A percentile compares a stretch with the other conserved stretches of the same genome.
Conservation (phyloP, 1,140 invertebrate species). For the Delia radicum region DNA sequence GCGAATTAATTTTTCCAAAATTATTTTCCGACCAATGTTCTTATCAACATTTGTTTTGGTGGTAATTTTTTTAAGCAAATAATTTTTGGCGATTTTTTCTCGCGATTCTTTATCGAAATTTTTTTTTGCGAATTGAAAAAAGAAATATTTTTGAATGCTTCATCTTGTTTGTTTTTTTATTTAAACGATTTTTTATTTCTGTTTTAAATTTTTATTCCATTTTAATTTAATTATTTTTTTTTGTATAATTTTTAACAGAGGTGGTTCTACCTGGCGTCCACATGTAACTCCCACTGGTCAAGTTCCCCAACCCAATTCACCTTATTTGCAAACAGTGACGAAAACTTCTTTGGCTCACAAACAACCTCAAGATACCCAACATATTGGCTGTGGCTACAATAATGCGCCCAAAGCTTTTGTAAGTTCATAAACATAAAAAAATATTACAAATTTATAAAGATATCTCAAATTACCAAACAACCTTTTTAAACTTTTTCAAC, state of each 20-base stretch:
- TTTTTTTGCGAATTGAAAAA: too few relatives aligned
- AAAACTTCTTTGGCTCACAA: conserved; percentile 83
- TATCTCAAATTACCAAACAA: not conserved
- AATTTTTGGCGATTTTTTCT: too few relatives aligned
- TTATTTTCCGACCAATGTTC: too few relatives aligned
- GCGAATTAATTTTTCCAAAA: too few relatives aligned
- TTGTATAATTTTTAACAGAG: conserved; percentile 59
- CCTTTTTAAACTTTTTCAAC: not conserved
- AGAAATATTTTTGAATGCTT: not conserved
- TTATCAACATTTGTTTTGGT: too few relatives aligned
- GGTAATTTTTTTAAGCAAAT: too few relatives aligned
- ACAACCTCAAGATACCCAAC: conserved; percentile 65
- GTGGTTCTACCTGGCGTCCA: conserved; percentile 79
- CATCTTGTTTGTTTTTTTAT: conserved; percentile 11
- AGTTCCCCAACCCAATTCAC: conserved; percentile 62
- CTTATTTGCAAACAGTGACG: conserved; percentile 71
- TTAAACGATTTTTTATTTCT: too few relatives aligned
- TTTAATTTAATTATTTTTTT: not conserved
- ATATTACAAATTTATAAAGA: not conserved
- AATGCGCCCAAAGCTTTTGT: conserved; percentile 69
- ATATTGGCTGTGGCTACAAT: conserved; percentile 85
- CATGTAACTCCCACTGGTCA: conserved; percentile 70
- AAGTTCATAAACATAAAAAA: conserved; percentile 30
- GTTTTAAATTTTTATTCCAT: too few relatives aligned
- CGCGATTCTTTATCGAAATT: too few relatives aligned